phyloP scores from a whole-genome alignment of 2,113 vertebrate species.

The Chloroceryle aenea region DNA sequence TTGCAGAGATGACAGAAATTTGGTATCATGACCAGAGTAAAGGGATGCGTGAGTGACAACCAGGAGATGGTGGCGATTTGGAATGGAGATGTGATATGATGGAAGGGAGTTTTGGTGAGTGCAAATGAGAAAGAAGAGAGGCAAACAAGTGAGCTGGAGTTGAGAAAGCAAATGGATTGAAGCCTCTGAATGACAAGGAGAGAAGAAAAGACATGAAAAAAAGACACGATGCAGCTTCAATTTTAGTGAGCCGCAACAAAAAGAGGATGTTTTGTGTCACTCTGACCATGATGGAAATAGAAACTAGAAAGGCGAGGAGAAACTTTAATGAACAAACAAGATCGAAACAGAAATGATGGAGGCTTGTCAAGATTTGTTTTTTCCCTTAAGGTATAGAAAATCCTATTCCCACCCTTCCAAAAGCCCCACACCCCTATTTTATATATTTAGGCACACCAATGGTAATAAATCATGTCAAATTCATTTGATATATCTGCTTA shows the following conservation, averaged over 20 bases:
- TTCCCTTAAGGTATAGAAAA: not conserved
- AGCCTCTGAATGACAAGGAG: not conserved
- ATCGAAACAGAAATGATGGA: not conserved
- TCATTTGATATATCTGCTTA: not conserved
- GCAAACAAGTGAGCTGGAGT: not conserved
- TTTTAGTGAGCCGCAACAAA: not conserved
- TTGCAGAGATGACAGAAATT: not conserved
- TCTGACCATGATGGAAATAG: not conserved
- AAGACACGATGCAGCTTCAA: not conserved
- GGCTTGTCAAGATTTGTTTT: not conserved
- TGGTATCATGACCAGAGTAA: not conserved
- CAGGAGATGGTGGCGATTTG: not conserved
- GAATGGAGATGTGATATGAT: not conserved
- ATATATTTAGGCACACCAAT: not conserved
- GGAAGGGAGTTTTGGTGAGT: not conserved
- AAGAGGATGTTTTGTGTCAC: not conserved
- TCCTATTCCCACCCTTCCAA: not conserved
- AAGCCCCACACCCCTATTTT: not conserved
- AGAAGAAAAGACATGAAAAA: not conserved
- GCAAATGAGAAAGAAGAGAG: not conserved
- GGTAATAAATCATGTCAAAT: conserved; percentile 10
- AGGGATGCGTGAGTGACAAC: not conserved
- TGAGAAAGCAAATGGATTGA: not conserved
- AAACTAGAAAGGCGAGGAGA: not conserved
- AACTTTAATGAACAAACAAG: not conserved